Evolutionary conservation across 1,140 invertebrate genomes (phyloP).

Genomic region (Bicyclus anynana): DNA sequence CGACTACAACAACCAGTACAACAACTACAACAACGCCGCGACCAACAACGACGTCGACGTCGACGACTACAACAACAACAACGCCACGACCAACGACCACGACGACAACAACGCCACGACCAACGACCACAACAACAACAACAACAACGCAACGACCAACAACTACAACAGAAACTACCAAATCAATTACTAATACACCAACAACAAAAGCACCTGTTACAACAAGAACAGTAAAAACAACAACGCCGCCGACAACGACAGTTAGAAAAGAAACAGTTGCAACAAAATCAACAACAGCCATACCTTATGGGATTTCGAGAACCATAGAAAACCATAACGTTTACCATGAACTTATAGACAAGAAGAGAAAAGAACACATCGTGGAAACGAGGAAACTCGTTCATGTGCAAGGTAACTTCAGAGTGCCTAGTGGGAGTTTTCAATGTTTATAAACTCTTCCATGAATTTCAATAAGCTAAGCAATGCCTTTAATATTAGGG

Average conservation of each 20-base stretch:
- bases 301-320: constrained; percentile 22
- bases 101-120: constrained; percentile 28
- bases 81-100: constrained; percentile 23
- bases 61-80: constrained; percentile 12
- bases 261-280: constrained; percentile 17
- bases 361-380: constrained; percentile 26
- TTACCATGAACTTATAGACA: constrained; percentile 24
- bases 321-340: constrained; percentile 27
- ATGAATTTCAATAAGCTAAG: no score
- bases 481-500: no score
- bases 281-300: constrained; percentile 14
- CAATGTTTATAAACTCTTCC: no score
- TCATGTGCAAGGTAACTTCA: constrained; percentile 9
- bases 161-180: constrained; percentile 3
- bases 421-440: no score
- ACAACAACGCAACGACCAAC: constrained; percentile 7
- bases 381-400: constrained; percentile 19
- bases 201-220: constrained; percentile 3
- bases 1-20: constrained; percentile 19
- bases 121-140: constrained; percentile 19
- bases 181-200: constrained; percentile 5
- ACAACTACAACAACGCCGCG: constrained; percentile 12
- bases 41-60: constrained; percentile 15
- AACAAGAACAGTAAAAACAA: constrained; percentile 14
- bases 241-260: background rate